Evolutionary conservation across 2,888 invertebrate species (phyloP).

Genomic region (Slavum lentiscoides): DNA sequence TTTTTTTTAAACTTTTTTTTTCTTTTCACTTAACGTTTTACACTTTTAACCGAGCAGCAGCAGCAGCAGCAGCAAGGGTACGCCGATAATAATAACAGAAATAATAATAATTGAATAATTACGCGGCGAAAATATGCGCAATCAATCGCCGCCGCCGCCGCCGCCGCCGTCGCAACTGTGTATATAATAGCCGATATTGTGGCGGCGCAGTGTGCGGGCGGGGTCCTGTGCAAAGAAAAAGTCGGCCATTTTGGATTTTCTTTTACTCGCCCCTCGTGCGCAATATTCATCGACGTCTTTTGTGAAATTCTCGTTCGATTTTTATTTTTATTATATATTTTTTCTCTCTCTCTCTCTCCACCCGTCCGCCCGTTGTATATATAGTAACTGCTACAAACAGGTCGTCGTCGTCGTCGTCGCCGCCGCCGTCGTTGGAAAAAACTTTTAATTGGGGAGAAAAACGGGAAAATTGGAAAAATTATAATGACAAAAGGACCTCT

Average conservation of each 20-base stretch:
- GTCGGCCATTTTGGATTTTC: slow-evolving; percentile 51
- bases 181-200: too few species aligned
- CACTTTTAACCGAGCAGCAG: neutral
- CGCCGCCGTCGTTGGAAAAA: slow-evolving; percentile 28
- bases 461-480: slow-evolving; percentile 53
- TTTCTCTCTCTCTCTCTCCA: neutral
- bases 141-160: slow-evolving; percentile 39
- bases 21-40: too few species aligned
- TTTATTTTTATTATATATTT: slow-evolving; percentile 19
- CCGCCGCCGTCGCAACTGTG: too few species aligned
- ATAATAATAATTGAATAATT: slow-evolving; percentile 14
- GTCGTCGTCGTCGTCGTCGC: neutral
- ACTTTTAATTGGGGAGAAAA: slow-evolving; percentile 53
- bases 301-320: slow-evolving; percentile 48
- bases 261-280: slow-evolving; percentile 39
- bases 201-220: neutral
- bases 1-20: too few species aligned
- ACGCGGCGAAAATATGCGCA: slow-evolving; percentile 26
- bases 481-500: slow-evolving; percentile 45
- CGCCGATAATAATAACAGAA: neutral
- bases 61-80: too few species aligned
- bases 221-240: slow-evolving; percentile 24
- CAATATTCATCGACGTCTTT: slow-evolving; percentile 49
- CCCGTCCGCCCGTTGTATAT: too few species aligned
- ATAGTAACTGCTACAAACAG: too few species aligned